These are phyloP conservation scores for Megaleporinus macrocephalus DNA, from an alignment of 2,113 vertebrate genomes.

Conservation along the genomic window DNA sequence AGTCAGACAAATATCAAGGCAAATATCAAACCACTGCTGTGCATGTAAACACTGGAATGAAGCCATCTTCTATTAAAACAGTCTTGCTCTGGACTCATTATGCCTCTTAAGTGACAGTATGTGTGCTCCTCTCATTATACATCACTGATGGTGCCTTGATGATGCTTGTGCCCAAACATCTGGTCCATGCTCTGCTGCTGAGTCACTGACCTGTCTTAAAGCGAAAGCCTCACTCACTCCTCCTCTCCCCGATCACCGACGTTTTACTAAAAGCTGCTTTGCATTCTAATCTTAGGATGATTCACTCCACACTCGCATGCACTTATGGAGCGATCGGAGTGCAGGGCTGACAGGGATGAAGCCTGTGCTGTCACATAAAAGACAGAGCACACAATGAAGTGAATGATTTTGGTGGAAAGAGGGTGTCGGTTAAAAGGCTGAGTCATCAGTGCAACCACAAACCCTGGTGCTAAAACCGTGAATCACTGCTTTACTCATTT, in stretches of 20 bases:
- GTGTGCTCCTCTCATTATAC: neutral
- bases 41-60: constrained; percentile 1
- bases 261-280: constrained; percentile 34
- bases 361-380: constrained; percentile 26
- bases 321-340: neutral
- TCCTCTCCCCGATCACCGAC: neutral
- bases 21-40: neutral
- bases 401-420: constrained; percentile 28
- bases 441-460: constrained; percentile 38
- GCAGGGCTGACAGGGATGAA: constrained; percentile 38
- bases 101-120: neutral
- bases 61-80: neutral
- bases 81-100: neutral
- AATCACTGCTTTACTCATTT: constrained; percentile 39
- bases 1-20: no score
- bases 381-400: constrained; percentile 23
- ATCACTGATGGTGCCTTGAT: neutral
- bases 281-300: constrained; percentile 40
- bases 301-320: constrained; percentile 27
- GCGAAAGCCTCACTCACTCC: neutral
- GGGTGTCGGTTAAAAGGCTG: constrained; percentile 22
- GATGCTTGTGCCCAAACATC: neutral
- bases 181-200: neutral
- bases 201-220: constrained; percentile 29
- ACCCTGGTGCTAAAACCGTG: constrained; percentile 29